Base-by-base conservation (phyloP, 1,140 invertebrate species). In the Battus philenor region DNA sequence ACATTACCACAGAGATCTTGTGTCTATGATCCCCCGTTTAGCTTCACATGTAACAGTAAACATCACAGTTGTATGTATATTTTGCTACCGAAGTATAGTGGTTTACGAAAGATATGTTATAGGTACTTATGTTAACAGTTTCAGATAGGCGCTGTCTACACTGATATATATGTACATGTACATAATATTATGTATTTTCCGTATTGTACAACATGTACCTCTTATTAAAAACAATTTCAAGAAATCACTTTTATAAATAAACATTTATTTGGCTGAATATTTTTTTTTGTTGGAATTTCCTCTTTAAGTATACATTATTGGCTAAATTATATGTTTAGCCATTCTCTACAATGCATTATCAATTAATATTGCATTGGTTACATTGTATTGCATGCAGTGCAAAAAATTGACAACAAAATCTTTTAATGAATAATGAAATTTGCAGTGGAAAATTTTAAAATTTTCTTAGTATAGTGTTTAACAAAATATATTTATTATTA, bases 261-360 rank as follows among this genome's bases (percentile, higher is more conserved):
- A 41, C 38, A 41, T 41, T 41, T 27, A 41, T 41, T 41, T 41
- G 38, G 38, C 38, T 41, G 38, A 41, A 26, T 41, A 41, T 41
- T 41, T 41, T 41, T n/a, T 41, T 41, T 41, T 13, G 38, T 41
- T 26, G 29, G 29, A 15, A 41, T 29, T 41, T 39, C 33, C n/a
- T n/a, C n/a, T n/a, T n/a, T n/a, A n/a, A n/a, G n/a, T n/a, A n/a
- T n/a, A n/a, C n/a, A n/a, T n/a, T n/a, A n/a, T n/a, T n/a, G n/a
- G n/a, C n/a, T n/a, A n/a, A n/a, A n/a, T n/a, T n/a, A n/a, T n/a
- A n/a, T n/a, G n/a, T n/a, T n/a, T n/a, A n/a, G n/a, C n/a, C n/a
- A n/a, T n/a, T n/a, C n/a, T n/a, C n/a, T n/a, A n/a, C n/a, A n/a
- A n/a, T n/a, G n/a, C n/a, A n/a, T n/a, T n/a, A n/a, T n/a, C n/a